Evolutionary conservation across 2,113 vertebrate species (phyloP), one percentile per base, ranked within the genome.

Genomic region (Mobula birostris): DNA sequence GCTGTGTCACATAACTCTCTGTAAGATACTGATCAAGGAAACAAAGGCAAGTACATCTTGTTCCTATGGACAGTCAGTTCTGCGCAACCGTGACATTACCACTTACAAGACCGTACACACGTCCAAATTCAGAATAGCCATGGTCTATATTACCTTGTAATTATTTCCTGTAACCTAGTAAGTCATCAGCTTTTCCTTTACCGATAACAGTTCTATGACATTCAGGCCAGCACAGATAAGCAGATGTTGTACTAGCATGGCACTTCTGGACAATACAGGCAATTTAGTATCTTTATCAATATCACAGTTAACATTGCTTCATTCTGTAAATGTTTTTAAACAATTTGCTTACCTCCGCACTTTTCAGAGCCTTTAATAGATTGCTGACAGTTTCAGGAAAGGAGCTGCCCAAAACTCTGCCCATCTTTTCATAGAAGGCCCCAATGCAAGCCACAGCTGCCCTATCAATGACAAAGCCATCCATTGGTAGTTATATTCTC

Each of bases 371-470:
- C 94, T 99, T 99, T 94, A 99, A 96, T 78, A 99, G 97, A 96
- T 99, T 99, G 96, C 98, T 99, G 85, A 99, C 98, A 94, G 98
- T 99, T 96, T 99, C 99, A 7, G 99, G 99, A 96, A 99, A 99
- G 94, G 98, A 98, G 96, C 99, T 99, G 94, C 99, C 99, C 94
- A 99, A 95, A 98, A 99, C 99, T 95, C 99, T 97, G 72, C 99
- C 99, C 98, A 99, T 99, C 96, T 99, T 98, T 96, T 99, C 98
- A 96, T 99, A 99, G 96, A 99, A 99, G 19, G 98, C 98, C 91
- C 99, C 99, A 91, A 99, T 98, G 96, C 99, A 99, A 3, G 98
- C 98, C 95, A 99, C 99, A 5, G 98, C 98, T 96, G 99, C 98
- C 92, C 99, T 99, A 94, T 1, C 94, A 95, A 79, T 96, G 87